Base-by-base conservation (phyloP, 2,797 vertebrate species). In the Ptychadena robeensis region DNA sequence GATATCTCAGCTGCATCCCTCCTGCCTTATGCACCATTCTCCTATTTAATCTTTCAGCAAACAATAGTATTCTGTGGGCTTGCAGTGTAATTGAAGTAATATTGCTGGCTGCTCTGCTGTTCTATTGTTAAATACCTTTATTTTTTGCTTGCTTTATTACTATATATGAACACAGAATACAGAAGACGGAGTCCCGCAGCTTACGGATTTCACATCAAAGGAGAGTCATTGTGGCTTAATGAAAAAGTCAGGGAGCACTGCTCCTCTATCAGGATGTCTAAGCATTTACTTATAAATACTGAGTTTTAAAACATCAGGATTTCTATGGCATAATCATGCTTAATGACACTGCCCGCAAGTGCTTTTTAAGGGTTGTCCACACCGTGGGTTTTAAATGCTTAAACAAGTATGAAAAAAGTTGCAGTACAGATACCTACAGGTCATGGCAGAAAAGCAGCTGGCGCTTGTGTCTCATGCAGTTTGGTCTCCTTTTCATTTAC, bases 51-150 rank as follows among this genome's bases (percentile, higher is more conserved):
- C 78, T 81, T 37, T 65, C 40, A 27, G 72, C 83, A 80, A 85
- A 85, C 83, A 85, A 85, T 81, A 65, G 83, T n/a, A 9, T 75
- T 65, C 72, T 34, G 30, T 85, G 78, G 65, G 72, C 72, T 81
- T 18, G 18, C 53, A 59, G 59, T 64, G 83, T 85, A 81, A 81
- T 80, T 85, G 83, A 81, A 80, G 78, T 85, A 84, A 84, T 80
- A 76, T 80, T 57, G 66, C 27, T 37, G 66, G 65, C 78, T 75
- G 3, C 64, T 81, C 78, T 71, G 72, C 83, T 80, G 78, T 71
- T 74, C 78, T 37, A 85, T 85, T 85, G 83, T 85, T 81, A 73
- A 34, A 28, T 71, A 61, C 44, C 65, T 71, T 85, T 81, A 71
- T 81, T 63, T 75, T 75, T 34, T 37, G 25, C 71, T 76, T 37